Percentiles rank a stretch among this genome's conserved stretches.
phyloP scores from a whole-genome alignment of 2,888 invertebrate species.

The Drosophila neotestacea region DNA sequence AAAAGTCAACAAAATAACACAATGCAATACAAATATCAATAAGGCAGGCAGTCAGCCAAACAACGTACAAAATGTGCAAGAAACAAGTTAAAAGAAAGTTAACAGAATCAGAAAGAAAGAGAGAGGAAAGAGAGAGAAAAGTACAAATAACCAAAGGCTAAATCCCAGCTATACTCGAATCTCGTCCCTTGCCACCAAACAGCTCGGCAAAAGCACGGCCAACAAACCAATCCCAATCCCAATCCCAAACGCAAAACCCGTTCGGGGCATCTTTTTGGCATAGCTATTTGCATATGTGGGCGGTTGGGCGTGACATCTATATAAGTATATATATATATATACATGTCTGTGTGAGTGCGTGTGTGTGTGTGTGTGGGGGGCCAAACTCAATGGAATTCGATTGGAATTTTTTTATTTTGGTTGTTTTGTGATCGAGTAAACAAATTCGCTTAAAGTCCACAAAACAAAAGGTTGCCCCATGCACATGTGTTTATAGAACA shows the following conservation, averaged over 20 bases:
- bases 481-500: slow-evolving; percentile 44
- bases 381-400: slow-evolving; percentile 77
- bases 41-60: slow-evolving; percentile 52
- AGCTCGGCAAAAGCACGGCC: slow-evolving; percentile 3
- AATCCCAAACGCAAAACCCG: slow-evolving; percentile 24
- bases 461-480: slow-evolving; percentile 63
- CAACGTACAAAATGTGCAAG: slow-evolving; percentile 68
- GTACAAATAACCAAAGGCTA: slow-evolving; percentile 74
- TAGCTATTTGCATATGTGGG: slow-evolving; percentile 77
- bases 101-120: slow-evolving; percentile 40
- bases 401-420: slow-evolving; percentile 55
- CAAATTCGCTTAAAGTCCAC: slow-evolving; percentile 74
- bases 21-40: slow-evolving; percentile 79
- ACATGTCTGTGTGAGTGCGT: slow-evolving; percentile 10
- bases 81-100: slow-evolving; percentile 80
- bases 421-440: slow-evolving; percentile 69
- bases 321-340: slow-evolving; percentile 8
- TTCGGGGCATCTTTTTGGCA: slow-evolving; percentile 60
- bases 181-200: slow-evolving; percentile 17
- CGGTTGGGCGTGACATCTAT: slow-evolving; percentile 48
- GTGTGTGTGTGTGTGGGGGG: slow-evolving; percentile 21
- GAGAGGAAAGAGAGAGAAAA: slow-evolving; percentile 4
- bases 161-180: slow-evolving; percentile 39
- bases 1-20: slow-evolving; percentile 75
- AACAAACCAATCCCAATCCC: slow-evolving; percentile 24